phyloP scores from a whole-genome alignment of 2,888 invertebrate genomes.

The Diloba caeruleocephala region DNA sequence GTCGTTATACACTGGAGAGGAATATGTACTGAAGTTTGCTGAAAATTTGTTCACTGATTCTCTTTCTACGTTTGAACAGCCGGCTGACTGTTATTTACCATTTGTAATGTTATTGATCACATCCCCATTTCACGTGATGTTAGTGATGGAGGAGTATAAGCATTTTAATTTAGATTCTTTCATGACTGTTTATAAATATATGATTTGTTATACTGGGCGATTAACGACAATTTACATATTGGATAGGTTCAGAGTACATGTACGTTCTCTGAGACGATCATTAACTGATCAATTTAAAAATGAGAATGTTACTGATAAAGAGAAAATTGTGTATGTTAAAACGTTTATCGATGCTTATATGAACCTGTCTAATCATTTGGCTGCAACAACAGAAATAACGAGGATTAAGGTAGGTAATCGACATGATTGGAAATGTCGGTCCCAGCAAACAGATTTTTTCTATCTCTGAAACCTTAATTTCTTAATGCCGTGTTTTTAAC shows the following conservation, averaged over 20 bases:
- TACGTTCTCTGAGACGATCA: not conserved
- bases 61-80: not conserved
- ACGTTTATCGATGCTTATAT: not conserved
- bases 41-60: not conserved
- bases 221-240: not conserved
- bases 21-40: conserved; percentile 1
- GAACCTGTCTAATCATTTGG: not conserved
- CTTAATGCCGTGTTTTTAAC: too few species aligned
- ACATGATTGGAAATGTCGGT: too few species aligned
- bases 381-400: not conserved
- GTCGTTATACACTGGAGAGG: not conserved
- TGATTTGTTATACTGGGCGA: not conserved
- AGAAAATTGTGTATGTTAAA: not conserved
- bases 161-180: too few species aligned
- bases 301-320: not conserved
- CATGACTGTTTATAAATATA: not conserved
- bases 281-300: not conserved
- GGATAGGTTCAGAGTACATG: not conserved
- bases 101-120: not conserved
- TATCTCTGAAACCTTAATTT: too few species aligned
- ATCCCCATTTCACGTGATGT: too few species aligned
- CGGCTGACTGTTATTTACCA: not conserved
- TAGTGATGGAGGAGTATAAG: too few species aligned
- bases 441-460: too few species aligned
- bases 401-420: not conserved